Base-by-base conservation (phyloP, 2,797 vertebrate species). In the Garrulus glandarius region DNA sequence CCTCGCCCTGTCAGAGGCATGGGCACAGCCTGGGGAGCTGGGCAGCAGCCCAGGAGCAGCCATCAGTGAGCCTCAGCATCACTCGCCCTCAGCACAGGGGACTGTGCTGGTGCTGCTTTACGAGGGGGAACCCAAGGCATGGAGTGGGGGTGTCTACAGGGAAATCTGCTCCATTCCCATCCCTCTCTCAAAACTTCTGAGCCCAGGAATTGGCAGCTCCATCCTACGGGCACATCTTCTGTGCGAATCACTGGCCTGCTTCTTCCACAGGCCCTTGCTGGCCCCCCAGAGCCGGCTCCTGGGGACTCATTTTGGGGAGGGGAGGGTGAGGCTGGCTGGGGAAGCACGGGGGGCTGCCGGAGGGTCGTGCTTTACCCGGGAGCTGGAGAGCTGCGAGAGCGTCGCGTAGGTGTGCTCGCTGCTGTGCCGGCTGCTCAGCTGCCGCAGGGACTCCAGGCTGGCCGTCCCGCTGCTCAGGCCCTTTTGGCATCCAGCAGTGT, bases 391-490 rank as follows among this genome's bases (percentile, higher is more conserved):
- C 97, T 98, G 97, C 95, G 92, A 98, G 95, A 98, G 94, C 92
- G 82, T 98, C 83, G 92, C 94, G 95, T 95, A 97, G 96, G 96
- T 93, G 88, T 98, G 96, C 96, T 96, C 96, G 91, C 97, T 89
- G 96, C 92, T 70, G 57, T 95, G 96, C 92, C 86, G 92, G 95
- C 98, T 87, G 59, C 96, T 98, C 96, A 82, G 93, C 97, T 98
- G 98, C 96, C 34, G 89, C 96, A 98, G 95, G 59, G 97, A 98
- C 94, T 98, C 97, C 85, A 97, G 96, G 95, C 96, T 98, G 95
- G 93, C 98, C 16, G 92, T 97, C 41, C 96, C 94, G 93, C 96
- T 97, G 96, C 96, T 97, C 97, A 95, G 95, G 84, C 89, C 96
- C 98, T 98, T 98, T 96, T 87, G 85, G 88, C 82, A 91, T 89